phyloP scores from a whole-genome alignment of 2,797 vertebrate genomes.

The Pitangus sulphuratus region DNA sequence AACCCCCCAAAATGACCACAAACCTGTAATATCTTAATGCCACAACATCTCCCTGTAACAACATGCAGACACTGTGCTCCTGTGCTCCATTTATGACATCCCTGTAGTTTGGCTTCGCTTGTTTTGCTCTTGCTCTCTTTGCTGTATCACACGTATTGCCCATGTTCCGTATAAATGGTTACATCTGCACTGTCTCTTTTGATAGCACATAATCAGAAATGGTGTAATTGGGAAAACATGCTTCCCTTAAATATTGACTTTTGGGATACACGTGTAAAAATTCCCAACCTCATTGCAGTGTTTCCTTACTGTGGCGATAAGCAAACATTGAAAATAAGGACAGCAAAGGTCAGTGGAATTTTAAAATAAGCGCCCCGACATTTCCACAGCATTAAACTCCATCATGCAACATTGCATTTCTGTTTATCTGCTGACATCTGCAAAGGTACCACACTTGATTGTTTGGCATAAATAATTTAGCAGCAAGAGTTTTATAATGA shows the following conservation, averaged over 20 bases:
- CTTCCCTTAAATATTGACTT: background rate
- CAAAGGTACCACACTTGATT: constrained; percentile 39
- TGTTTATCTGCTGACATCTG: constrained; percentile 62
- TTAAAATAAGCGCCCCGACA: constrained; percentile 12
- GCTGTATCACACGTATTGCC: background rate
- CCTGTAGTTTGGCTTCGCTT: background rate
- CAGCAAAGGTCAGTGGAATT: constrained; percentile 49
- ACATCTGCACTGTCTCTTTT: background rate
- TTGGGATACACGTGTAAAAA: background rate
- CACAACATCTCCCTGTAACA: background rate
- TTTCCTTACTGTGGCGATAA: background rate
- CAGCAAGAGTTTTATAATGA: constrained; percentile 21
- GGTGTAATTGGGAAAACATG: background rate
- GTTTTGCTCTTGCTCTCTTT: background rate
- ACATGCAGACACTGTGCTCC: background rate
- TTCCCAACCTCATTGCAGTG: background rate
- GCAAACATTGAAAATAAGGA: constrained; percentile 16
- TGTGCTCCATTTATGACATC: background rate
- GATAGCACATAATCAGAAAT: background rate
- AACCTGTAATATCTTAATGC: constrained; percentile 58
- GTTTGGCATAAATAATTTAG: constrained; percentile 68
- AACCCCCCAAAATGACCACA: constrained; percentile 47
- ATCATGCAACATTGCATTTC: constrained; percentile 49
- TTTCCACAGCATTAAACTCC: constrained; percentile 66
- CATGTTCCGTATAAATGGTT: background rate